Percentiles rank a stretch among this genome's conserved stretches.
Conservation (phyloP, 2,888 invertebrate genomes). For the Sisyra terminalis region DNA sequence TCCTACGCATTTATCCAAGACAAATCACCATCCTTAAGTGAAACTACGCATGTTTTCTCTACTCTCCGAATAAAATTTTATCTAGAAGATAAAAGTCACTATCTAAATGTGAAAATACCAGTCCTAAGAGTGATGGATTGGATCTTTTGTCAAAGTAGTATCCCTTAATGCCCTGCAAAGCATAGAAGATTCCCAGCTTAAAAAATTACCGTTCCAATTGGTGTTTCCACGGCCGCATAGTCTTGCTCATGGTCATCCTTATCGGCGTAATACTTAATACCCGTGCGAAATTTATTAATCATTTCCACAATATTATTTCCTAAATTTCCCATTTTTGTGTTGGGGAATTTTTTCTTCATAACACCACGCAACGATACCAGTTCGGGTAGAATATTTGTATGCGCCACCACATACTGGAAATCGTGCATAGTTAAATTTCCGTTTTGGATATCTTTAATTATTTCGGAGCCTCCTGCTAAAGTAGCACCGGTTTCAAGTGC, state of each 20-base stretch:
- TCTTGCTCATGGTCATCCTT: constrained; percentile 54
- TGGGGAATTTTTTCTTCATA: constrained; percentile 63
- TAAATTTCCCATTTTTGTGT: constrained; percentile 45
- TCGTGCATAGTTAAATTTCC: constrained; percentile 50
- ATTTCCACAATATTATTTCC: constrained; percentile 41
- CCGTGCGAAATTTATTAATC: constrained; percentile 47
- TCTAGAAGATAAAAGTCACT: too few species aligned
- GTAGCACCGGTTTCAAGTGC: constrained; percentile 56
- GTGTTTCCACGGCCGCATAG: constrained; percentile 48
- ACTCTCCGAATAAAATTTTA: too few species aligned
- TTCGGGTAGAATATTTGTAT: constrained; percentile 65
- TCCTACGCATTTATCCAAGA: too few species aligned
- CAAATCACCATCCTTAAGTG: too few species aligned
- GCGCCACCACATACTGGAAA: constrained; percentile 58
- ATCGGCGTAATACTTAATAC: constrained; percentile 47
- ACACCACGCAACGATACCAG: constrained; percentile 58
- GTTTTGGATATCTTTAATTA: constrained; percentile 61
- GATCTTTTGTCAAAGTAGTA: too few species aligned
- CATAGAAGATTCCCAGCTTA: too few species aligned
- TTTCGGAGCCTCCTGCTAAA: constrained; percentile 50
- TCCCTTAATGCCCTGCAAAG: too few species aligned
- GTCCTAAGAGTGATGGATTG: too few species aligned
- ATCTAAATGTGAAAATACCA: too few species aligned
- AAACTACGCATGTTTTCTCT: too few species aligned
- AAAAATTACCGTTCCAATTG: constrained; percentile 50